Evolutionary conservation across 2,888 invertebrate species (phyloP).

Genomic region (Eilema caniola): DNA sequence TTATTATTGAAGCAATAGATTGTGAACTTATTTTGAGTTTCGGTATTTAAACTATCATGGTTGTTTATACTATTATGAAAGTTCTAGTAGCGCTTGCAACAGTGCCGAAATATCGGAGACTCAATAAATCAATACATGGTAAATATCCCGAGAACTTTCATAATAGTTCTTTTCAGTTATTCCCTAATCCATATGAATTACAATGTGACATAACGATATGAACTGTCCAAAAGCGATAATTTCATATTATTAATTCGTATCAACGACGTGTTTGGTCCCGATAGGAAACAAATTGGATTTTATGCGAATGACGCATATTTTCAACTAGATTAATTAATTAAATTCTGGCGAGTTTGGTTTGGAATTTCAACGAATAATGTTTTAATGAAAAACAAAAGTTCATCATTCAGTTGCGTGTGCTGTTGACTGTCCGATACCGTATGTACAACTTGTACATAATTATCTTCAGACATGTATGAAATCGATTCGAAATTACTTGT

Average conservation of each 20-base stretch:
- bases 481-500: too few species aligned
- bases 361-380: conserved; percentile 58
- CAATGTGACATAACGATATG: conserved; percentile 48
- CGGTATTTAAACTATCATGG: too few species aligned
- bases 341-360: conserved; percentile 58
- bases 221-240: conserved; percentile 74
- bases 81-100: too few species aligned
- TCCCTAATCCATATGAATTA: conserved; percentile 59
- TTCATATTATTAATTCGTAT: conserved; percentile 77
- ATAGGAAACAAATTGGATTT: conserved; percentile 79
- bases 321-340: conserved; percentile 74
- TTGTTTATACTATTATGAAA: too few species aligned
- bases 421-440: conserved; percentile 18
- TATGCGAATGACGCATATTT: conserved; percentile 77
- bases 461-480: too few species aligned
- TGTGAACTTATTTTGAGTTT: conserved; percentile 19
- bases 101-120: too few species aligned
- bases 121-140: too few species aligned
- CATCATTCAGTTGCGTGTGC: conserved; percentile 22
- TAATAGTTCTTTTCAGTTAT: too few species aligned
- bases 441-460: background rate
- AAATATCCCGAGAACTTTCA: too few species aligned
- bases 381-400: conserved; percentile 45
- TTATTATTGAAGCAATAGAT: conserved; percentile 17
- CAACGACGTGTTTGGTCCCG: conserved; percentile 71